Conservation (phyloP, 2,888 invertebrate species). For the Aspidapion aeneum region DNA sequence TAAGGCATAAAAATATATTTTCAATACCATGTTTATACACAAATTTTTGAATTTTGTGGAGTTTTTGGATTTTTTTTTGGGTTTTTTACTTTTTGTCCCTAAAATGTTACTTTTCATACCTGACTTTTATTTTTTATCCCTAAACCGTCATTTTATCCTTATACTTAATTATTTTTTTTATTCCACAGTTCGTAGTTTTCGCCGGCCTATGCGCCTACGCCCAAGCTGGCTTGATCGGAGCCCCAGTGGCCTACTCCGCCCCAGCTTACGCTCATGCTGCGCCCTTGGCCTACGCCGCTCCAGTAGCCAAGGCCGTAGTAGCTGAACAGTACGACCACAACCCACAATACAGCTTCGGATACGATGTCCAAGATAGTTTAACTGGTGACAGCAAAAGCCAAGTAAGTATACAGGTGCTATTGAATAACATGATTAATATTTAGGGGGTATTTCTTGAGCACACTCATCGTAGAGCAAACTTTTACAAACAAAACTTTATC, state of each 20-base stretch:
- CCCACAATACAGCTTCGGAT: conserved; percentile 56
- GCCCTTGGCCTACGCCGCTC: conserved; percentile 36
- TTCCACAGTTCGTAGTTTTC: conserved; percentile 25
- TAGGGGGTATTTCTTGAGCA: no score
- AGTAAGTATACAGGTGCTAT: no score
- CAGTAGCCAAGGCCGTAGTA: conserved; percentile 31
- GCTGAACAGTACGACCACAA: conserved; percentile 38
- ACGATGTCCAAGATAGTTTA: conserved; percentile 55
- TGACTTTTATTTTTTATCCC: no score
- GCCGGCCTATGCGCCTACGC: conserved; percentile 29
- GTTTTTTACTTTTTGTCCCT: no score
- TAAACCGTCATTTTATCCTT: no score
- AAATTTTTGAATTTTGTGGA: no score
- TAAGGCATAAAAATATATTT: background rate
- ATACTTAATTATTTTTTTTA: background rate
- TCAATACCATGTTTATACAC: no score
- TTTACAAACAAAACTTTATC: no score
- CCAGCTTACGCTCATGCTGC: conserved; percentile 39
- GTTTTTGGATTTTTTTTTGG: no score
- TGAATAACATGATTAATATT: no score
- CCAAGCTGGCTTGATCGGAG: conserved; percentile 21
- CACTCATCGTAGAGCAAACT: no score
- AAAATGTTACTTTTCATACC: no score
- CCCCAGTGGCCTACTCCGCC: conserved; percentile 38
- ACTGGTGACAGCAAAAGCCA: conserved; percentile 58